Conservation (phyloP, 2,113 vertebrate genomes). For the Hippocampus comes region DNA sequence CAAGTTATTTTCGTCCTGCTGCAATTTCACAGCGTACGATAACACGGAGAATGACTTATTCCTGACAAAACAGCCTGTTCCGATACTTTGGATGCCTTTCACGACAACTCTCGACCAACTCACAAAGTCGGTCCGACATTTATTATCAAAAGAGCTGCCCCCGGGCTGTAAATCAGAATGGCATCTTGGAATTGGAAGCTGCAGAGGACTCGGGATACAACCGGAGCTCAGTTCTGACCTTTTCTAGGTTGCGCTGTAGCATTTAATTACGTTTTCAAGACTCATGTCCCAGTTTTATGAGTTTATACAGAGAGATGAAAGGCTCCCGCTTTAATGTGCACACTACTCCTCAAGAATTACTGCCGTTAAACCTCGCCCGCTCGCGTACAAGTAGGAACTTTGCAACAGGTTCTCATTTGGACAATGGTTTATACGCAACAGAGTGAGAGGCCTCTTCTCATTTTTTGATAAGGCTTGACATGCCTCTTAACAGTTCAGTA, state of each 20-base stretch:
- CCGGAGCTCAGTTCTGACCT: background rate
- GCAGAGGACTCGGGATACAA: background rate
- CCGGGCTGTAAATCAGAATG: constrained; percentile 25
- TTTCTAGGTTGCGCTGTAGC: background rate
- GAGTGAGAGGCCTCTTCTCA: background rate
- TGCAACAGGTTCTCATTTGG: background rate
- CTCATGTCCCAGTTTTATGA: background rate
- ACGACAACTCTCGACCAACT: constrained; percentile 13
- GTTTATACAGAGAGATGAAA: background rate
- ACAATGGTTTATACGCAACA: background rate
- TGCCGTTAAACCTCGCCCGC: background rate
- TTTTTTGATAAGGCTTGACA: background rate
- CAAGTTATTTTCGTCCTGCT: background rate
- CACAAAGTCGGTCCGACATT: constrained; percentile 28
- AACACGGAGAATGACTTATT: constrained; percentile 7
- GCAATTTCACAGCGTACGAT: background rate
- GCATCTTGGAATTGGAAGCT: constrained; percentile 25
- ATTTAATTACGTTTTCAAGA: constrained; percentile 13
- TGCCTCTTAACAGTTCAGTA: background rate
- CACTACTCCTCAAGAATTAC: background rate
- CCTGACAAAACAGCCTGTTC: constrained; percentile 8
- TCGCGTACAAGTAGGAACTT: background rate
- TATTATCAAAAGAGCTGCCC: constrained; percentile 34
- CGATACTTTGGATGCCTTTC: constrained; percentile 28
- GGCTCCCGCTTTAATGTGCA: background rate